Base-by-base conservation (phyloP, 2,888 invertebrate species). In the Habroteleia sp. region DNA sequence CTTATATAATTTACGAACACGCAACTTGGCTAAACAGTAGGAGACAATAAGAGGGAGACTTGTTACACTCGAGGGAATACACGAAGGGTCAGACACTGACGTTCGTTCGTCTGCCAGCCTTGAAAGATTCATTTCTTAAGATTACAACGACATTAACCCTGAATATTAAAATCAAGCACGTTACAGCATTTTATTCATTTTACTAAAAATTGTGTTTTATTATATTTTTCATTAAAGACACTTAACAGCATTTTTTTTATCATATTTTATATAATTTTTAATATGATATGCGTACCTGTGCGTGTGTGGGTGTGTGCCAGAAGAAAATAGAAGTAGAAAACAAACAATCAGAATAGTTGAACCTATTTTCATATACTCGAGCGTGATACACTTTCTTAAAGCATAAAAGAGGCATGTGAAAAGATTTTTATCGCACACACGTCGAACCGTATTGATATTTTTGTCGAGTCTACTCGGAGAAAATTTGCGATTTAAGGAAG, bases 41-140 rank as follows among this genome's bases (percentile, higher is more conserved):
- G n/a, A 66, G 56, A 58, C 48, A 58, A 60, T 69, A 42, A 33
- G 50, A 60, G 50, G 50, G 50, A 68, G 56, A 48, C 68, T 39
- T 60, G 60, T 69, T 42, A 69, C 60, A 69, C 52, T 69, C 42
- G 58, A 69, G 52, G 50, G 69, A 50, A 35, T 35, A 52, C 50
- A 35, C 50, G 60, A 50, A 60, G 69, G 69, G 69, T 69, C 69
- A 69, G 29, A 5, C 52, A 60, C 35, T 33, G 50, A 52, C 69
- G 69, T 42, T 42, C 42, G 7, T 42, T 52, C 33, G 50, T 60
- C 60, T 52, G 69, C 50, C 42, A 60, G 35, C 69, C 69, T 69
- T 68, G 33, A 68, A 27, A 58, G 68, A 68, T 68, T 39, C 33
- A 39, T 16, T 48, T 35, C 39, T 31, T 31, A 31, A 56, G 48